Evolutionary conservation across 1,140 invertebrate genomes (phyloP).

Genomic region (Neotoxoptera formosana): DNA sequence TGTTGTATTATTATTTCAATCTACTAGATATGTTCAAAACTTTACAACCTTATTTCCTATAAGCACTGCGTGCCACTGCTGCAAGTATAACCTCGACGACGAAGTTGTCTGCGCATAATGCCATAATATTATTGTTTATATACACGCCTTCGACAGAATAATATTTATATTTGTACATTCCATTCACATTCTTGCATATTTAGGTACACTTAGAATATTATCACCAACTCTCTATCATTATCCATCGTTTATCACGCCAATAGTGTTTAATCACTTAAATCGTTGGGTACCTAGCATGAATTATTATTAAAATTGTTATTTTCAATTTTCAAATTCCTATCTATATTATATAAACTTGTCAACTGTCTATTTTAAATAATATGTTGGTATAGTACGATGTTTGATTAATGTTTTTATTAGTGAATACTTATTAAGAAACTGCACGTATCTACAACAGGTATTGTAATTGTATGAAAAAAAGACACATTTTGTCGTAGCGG

Average conservation of each 20-base stretch:
- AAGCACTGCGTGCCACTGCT: neutral
- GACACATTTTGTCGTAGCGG: too few species aligned
- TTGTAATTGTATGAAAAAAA: too few species aligned
- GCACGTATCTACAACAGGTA: too few species aligned
- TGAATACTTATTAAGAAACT: too few species aligned
- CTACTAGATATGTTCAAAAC: neutral
- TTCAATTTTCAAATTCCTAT: too few species aligned
- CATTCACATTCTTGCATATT: neutral
- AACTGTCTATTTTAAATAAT: too few species aligned
- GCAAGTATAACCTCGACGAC: neutral
- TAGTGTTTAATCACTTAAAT: neutral
- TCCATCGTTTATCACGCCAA: neutral
- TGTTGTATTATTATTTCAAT: neutral
- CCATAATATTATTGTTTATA: neutral
- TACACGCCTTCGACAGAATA: neutral
- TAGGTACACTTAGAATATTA: neutral
- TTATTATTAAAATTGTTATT: too few species aligned
- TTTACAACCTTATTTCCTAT: neutral
- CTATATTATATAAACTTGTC: too few species aligned
- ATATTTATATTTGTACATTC: neutral
- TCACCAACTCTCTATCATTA: neutral
- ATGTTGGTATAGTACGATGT: too few species aligned
- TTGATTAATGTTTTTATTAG: too few species aligned
- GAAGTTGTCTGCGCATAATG: neutral
- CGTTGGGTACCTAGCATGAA: too few species aligned